These are phyloP conservation scores for Mesodorylaimus sp. DNA, from an alignment of 2,888 invertebrate genomes.

Conservation along the genomic window DNA sequence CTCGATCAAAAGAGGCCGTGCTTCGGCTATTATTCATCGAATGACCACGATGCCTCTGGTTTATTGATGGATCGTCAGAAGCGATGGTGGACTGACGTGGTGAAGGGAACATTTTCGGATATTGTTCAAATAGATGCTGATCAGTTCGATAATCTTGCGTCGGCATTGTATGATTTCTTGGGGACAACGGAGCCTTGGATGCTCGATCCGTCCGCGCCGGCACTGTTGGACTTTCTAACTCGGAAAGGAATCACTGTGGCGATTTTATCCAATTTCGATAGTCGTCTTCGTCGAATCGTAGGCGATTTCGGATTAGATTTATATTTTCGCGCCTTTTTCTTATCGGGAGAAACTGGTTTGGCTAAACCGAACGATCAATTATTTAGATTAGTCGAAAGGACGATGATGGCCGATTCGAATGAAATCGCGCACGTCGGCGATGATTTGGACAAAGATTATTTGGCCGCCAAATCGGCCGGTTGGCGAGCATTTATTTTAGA, in stretches of 20 bases:
- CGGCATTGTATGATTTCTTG: background rate
- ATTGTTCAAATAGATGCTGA: background rate
- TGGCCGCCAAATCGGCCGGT: background rate
- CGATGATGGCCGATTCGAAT: background rate
- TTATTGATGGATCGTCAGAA: background rate
- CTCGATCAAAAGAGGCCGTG: background rate
- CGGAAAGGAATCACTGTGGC: background rate
- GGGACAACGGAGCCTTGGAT: constrained; percentile 1
- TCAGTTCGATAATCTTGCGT: background rate
- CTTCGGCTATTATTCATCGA: background rate
- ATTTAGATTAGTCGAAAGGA: background rate
- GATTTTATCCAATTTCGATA: constrained; percentile 1
- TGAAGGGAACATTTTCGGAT: background rate
- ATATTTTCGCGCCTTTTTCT: background rate
- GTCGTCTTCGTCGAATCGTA: background rate
- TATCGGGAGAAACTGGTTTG: background rate
- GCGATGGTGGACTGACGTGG: background rate
- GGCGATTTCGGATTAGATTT: background rate
- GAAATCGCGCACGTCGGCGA: background rate
- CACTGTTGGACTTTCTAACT: background rate
- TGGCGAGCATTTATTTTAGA: background rate
- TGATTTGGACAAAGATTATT: constrained; percentile 1
- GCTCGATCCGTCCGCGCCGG: background rate
- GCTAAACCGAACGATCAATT: background rate
- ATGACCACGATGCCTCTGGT: too few relatives aligned